Evolutionary conservation across 2,797 vertebrate genomes (phyloP).

Genomic region (Trachurus trachurus): DNA sequence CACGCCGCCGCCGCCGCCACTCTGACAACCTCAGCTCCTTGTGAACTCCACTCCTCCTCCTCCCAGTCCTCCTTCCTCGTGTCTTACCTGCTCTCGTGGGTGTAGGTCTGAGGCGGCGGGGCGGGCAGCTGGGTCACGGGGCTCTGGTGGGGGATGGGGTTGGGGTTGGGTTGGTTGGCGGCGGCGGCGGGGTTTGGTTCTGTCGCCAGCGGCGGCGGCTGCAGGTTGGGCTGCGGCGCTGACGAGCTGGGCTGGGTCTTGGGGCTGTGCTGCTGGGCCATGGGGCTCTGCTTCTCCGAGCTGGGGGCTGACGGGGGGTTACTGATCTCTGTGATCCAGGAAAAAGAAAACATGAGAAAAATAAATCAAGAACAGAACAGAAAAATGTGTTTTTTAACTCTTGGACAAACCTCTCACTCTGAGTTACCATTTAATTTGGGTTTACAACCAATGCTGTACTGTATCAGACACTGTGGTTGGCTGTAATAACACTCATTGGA

Average conservation of each 20-base stretch:
- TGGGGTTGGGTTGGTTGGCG: slow-evolving; percentile 71
- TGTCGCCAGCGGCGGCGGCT: slow-evolving; percentile 56
- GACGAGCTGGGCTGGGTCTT: slow-evolving; percentile 85
- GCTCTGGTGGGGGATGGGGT: slow-evolving; percentile 88
- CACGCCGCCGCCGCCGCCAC: not conserved
- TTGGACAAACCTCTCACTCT: not conserved
- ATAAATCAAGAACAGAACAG: not conserved
- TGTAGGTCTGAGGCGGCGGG: slow-evolving; percentile 90
- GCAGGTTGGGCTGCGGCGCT: slow-evolving; percentile 80
- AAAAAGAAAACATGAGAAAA: not conserved
- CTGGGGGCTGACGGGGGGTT: slow-evolving; percentile 93
- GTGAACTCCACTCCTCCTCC: too few species aligned
- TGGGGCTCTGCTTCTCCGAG: slow-evolving; percentile 97
- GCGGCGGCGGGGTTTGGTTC: slow-evolving; percentile 46
- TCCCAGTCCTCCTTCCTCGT: too few species aligned
- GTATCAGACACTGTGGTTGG: too few species aligned
- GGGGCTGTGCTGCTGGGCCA: slow-evolving; percentile 94
- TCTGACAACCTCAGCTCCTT: not conserved
- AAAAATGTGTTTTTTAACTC: not conserved
- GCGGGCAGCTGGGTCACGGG: slow-evolving; percentile 85
- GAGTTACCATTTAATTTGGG: too few species aligned
- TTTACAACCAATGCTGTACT: too few species aligned
- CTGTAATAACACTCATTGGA: too few species aligned
- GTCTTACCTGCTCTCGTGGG: slow-evolving; percentile 94
- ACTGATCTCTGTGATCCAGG: slow-evolving; percentile 88